These are phyloP conservation scores for Heliconius himera DNA, from an alignment of 1,140 invertebrate genomes.

Conservation along the genomic window DNA sequence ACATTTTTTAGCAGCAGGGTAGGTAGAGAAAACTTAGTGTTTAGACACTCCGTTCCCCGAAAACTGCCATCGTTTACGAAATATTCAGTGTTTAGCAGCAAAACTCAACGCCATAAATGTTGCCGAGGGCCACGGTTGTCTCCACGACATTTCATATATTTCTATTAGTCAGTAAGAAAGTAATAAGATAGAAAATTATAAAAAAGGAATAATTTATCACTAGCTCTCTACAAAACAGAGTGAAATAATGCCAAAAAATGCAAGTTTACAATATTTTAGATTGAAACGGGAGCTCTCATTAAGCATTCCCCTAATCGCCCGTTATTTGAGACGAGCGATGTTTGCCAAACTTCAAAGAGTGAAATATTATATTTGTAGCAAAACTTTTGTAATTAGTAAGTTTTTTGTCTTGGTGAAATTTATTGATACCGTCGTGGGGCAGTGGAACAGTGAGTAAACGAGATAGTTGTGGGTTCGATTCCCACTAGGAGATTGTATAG, in stretches of 20 bases:
- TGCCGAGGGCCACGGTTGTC: too few species aligned
- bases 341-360: slow-evolving; percentile 6
- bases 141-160: too few species aligned
- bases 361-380: slow-evolving; percentile 1
- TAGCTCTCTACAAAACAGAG: too few species aligned
- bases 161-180: too few species aligned
- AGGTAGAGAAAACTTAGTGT: too few species aligned
- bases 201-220: too few species aligned
- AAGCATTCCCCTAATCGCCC: not conserved
- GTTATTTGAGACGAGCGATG: slow-evolving; percentile 6
- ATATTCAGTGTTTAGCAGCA: too few species aligned
- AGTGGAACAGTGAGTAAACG: not conserved
- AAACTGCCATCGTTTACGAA: too few species aligned
- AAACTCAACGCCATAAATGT: too few species aligned
- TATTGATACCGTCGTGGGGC: not conserved
- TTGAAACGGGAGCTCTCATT: not conserved
- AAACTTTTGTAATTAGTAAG: slow-evolving; percentile 8
- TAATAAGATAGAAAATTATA: too few species aligned
- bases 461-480: not conserved
- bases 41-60: too few species aligned
- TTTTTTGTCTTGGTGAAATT: not conserved
- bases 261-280: not conserved
- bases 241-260: not conserved
- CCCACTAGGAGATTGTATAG: not conserved
- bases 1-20: too few species aligned